Base-by-base conservation (phyloP, 2,888 invertebrate genomes). In the Drosophila leonis region DNA sequence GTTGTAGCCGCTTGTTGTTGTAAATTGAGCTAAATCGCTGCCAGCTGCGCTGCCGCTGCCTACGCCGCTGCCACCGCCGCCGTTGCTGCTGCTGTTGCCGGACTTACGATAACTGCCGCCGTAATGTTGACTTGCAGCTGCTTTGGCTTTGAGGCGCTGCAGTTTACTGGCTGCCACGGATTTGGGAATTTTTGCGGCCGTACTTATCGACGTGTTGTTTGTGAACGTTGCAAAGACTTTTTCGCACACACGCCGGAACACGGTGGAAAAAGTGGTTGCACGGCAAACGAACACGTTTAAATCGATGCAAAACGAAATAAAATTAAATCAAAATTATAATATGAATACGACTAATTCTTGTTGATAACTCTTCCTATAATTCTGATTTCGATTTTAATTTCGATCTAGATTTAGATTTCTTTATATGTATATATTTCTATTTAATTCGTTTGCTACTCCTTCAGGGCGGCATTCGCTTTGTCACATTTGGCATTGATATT, bases 131-230 rank as follows among this genome's bases (percentile, higher is more conserved):
- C 92, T 84, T 72, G 84, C 91, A 77, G 92, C 83, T 79, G 91
- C 91, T 83, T 91, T 91, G 80, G 92, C 91, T 82, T 91, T 92
- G 59, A 91, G 90, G 82, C 92, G 92, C 81, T 92, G 91, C 78
- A 92, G 90, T 81, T 88, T 91, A 64, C 86, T 80, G 65, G 88
- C 90, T 85, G 89, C 90, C 88, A 82, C 84, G 86, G 92, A 83
- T 74, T 92, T 91, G 65, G 92, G 92, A 92, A 91, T 92, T 91
- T 91, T 87, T 85, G 78, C 86, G 80, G 88, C 84, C 78, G 83
- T 84, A 48, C 65, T 72, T 62, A 62, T 69, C 75, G 66, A 85
- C 86, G 82, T 82, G 75, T 79, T 55, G 54, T 69, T 84, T 68
- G 62, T n/a, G 31, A 72, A 73, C 76, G 83, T 73, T 78, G 90